Base-by-base conservation (phyloP, 2,888 invertebrate species). In the Tribolium freemani region DNA sequence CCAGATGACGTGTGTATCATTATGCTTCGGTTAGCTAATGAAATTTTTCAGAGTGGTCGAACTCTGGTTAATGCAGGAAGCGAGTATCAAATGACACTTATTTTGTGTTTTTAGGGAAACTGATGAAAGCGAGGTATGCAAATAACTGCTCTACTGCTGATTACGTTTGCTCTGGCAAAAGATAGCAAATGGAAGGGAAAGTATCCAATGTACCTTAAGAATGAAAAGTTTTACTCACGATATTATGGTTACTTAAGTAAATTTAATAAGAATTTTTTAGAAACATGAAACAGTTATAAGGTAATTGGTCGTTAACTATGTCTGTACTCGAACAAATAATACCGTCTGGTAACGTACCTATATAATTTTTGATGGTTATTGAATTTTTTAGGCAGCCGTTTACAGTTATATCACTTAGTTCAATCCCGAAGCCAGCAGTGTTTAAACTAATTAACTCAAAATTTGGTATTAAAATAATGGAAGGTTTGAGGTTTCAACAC, bases 221-320 rank as follows among this genome's bases (percentile, higher is more conserved):
- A 26, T 26, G 26, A 26, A 26, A 26, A 26, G 26, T 26, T 38
- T 38, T 38, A 38, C 48, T 48, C 13, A 8, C 10, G 10, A 6
- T 11, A 48, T 48, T 48, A 48, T 48, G 11, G 11, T 48, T 48
- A 48, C 48, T 48, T 48, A 58, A 21, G 10, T 16, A 2, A 16
- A 16, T 1, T 50, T 50, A 57, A 67, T 56, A 45, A 21, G 54
- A 21, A 67, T 56, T 67, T 51, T 67, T 67, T 16, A 46, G 26
- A 67, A 44, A 20, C n/a, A 13, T 51, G 20, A 1, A 38, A 67
- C 66, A 67, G 66, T 67, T 64, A 67, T 21, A 13, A 67, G 46
- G 38, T 67, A 67, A 56, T 67, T 56, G 66, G 54, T 54, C 45
- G 11, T 44, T 45, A 51, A 44, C 44, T 57, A 13, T 38, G 38